Evolutionary conservation across 1,140 invertebrate species (phyloP).

Genomic region (Galendromus occidentalis): DNA sequence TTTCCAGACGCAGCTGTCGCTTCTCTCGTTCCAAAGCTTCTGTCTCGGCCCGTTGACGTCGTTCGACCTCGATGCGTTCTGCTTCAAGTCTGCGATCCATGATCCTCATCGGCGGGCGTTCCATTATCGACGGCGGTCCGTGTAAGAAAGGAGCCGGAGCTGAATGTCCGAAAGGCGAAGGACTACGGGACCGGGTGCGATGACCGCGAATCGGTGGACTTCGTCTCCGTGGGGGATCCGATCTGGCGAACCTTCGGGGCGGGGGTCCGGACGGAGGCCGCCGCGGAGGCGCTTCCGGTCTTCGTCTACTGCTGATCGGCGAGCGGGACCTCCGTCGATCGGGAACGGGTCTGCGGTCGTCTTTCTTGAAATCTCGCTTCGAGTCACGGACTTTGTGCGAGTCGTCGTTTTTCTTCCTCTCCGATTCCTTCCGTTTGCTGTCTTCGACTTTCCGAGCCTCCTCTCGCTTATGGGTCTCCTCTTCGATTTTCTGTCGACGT

Average conservation of each 20-base stretch:
- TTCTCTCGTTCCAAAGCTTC: not conserved
- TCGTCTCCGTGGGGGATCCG: not conserved
- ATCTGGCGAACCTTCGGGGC: not conserved
- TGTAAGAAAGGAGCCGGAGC: not conserved
- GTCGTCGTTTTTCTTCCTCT: not conserved
- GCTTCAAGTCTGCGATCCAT: not conserved
- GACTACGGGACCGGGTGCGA: not conserved
- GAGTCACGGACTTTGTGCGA: not conserved
- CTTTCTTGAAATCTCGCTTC: constrained; percentile 1
- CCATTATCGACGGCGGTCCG: not conserved
- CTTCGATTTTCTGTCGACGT: not conserved
- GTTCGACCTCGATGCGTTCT: not conserved
- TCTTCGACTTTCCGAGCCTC: not conserved
- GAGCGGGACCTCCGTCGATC: not conserved
- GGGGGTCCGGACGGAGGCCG: not conserved
- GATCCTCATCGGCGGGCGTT: not conserved
- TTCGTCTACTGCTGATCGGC: not conserved
- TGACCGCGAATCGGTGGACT: not conserved
- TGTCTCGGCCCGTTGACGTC: not conserved
- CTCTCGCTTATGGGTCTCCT: not conserved
- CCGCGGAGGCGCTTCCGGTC: not conserved
- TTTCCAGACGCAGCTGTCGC: not conserved
- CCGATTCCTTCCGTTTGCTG: not conserved
- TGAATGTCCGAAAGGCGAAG: not conserved
- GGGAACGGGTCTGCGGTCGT: not conserved